A percentile compares a stretch with the other conserved stretches of the same genome.
phyloP scores from a whole-genome alignment of 30 jellyfish, hydroid and myxozoan species.

The Aurelia aurita complex sp. Pacific region DNA sequence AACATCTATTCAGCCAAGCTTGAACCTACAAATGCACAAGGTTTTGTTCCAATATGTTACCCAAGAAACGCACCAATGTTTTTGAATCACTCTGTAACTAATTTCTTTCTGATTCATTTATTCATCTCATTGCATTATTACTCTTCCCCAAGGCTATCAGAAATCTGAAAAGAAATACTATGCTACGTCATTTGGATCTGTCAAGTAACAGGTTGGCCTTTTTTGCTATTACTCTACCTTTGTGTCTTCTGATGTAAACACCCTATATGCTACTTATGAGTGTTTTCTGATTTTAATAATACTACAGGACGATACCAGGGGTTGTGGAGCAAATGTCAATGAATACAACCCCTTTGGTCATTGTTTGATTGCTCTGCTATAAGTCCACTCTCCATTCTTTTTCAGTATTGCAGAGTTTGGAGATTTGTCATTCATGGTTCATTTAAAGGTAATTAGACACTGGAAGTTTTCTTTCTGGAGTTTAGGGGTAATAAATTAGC shows the following conservation, averaged over 20 bases:
- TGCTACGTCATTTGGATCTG: conserved; percentile 32
- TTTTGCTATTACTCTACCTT: too few species aligned
- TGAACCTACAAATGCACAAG: too few species aligned
- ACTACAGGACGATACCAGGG: too few species aligned
- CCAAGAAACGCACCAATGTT: too few species aligned
- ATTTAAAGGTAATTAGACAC: conserved; percentile 36
- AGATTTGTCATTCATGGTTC: conserved; percentile 39
- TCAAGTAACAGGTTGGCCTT: conserved; percentile 33
- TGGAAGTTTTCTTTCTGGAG: too few species aligned
- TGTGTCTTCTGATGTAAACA: background rate
- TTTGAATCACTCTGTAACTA: too few species aligned
- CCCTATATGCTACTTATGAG: background rate
- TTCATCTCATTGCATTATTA: background rate
- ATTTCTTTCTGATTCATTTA: too few species aligned
- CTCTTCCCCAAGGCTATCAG: conserved; percentile 12
- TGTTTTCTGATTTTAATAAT: too few species aligned
- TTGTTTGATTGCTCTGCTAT: background rate
- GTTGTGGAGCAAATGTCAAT: background rate
- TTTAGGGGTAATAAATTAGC: too few species aligned
- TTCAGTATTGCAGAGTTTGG: conserved; percentile 43
- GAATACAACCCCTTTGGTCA: background rate
- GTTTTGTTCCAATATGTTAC: too few species aligned
- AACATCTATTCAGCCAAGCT: too few species aligned
- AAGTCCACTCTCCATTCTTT: background rate
- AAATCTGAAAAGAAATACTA: background rate